phyloP scores from a whole-genome alignment of 1,140 invertebrate species.

The Brachionus asplanchnoidis region DNA sequence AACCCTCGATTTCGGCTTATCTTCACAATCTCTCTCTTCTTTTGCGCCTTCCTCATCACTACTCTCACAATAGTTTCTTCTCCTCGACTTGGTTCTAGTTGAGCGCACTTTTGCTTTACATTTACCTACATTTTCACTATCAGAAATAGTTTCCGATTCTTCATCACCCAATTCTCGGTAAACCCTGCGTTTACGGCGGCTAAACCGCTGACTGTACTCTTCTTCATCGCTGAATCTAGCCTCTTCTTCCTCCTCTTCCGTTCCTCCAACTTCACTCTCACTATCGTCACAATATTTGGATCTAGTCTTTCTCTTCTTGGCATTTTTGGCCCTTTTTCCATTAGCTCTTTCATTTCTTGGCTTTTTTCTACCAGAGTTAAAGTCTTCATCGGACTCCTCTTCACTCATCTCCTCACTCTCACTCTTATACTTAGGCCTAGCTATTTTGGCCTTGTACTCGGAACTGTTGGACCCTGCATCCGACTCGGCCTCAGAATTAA shows the following conservation, averaged over 20 bases:
- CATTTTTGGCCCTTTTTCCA: neutral
- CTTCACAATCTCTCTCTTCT: neutral
- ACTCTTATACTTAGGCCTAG: neutral
- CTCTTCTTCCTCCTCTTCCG: neutral
- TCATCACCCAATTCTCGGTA: neutral
- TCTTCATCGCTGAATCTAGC: neutral
- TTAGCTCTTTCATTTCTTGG: neutral
- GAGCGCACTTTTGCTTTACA: neutral
- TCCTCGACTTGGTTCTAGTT: neutral
- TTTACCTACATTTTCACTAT: neutral
- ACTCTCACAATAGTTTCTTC: neutral
- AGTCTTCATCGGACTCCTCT: neutral
- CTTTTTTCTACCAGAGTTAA: neutral
- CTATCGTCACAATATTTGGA: constrained; percentile 23
- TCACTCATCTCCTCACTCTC: neutral
- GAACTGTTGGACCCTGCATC: neutral
- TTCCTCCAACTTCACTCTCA: neutral
- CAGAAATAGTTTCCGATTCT: neutral
- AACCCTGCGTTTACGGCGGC: neutral
- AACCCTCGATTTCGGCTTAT: neutral
- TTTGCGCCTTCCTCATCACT: neutral
- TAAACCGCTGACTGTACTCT: neutral
- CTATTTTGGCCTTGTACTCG: neutral
- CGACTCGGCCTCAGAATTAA: neutral
- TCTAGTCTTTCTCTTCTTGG: neutral